phyloP scores from a whole-genome alignment of 2,113 vertebrate species.

The Halcyon senegalensis region DNA sequence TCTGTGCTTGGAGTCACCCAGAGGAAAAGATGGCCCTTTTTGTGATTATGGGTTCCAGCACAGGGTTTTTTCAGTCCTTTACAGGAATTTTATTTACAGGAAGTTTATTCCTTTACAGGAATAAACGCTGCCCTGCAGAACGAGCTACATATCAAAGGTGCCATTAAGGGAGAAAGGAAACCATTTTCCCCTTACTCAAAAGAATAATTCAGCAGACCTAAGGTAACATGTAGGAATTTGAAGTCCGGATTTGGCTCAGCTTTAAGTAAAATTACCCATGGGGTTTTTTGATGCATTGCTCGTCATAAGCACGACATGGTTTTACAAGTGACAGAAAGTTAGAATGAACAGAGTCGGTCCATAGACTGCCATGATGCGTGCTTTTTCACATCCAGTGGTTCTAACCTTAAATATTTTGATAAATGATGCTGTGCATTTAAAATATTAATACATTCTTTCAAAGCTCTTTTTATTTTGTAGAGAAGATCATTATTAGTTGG shows the following conservation, averaged over 20 bases:
- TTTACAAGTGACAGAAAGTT: background rate
- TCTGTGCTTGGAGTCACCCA: background rate
- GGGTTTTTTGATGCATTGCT: rapidly evolving
- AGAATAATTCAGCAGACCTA: background rate
- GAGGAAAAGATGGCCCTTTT: rapidly evolving
- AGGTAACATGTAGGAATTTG: background rate
- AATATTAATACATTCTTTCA: background rate
- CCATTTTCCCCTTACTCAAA: background rate
- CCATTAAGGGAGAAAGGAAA: background rate
- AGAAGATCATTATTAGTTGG: background rate
- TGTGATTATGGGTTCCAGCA: background rate
- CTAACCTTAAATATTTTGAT: background rate
- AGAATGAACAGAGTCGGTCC: background rate
- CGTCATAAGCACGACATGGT: background rate
- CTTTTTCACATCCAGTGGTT: background rate
- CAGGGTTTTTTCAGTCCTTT: background rate
- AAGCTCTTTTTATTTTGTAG: background rate
- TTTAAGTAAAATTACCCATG: background rate
- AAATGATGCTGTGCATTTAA: background rate
- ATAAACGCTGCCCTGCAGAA: background rate
- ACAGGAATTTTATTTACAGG: background rate
- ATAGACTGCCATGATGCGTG: rapidly evolving
- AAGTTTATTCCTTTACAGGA: background rate
- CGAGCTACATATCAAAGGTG: background rate
- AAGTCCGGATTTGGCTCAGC: background rate